A percentile compares a stretch with the other conserved stretches of the same genome.
phyloP scores from a whole-genome alignment of 2,797 vertebrate species.

The Mormyrops attenuatus region DNA sequence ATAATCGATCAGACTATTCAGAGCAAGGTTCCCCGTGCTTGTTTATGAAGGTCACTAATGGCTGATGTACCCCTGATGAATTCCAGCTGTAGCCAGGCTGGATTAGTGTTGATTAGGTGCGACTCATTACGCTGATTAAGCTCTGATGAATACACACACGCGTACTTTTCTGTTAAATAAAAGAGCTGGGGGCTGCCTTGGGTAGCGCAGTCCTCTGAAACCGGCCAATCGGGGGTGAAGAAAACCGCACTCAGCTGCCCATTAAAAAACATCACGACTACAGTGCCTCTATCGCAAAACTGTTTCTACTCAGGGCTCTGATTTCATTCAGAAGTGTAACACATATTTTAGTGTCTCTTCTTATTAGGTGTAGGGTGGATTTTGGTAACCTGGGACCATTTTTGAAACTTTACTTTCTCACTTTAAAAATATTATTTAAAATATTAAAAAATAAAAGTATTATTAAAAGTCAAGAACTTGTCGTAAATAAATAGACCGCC shows the following conservation, averaged over 20 bases:
- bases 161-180: constrained; percentile 3
- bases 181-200: neutral
- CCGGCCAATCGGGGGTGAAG: neutral
- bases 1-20: neutral
- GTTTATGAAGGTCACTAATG: neutral
- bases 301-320: neutral
- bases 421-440: neutral
- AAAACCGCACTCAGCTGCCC: neutral
- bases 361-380: neutral
- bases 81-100: constrained; percentile 47
- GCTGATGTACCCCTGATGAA: constrained; percentile 34
- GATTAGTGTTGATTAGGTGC: constrained; percentile 46
- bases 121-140: constrained; percentile 48
- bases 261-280: neutral
- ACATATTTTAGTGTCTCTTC: neutral
- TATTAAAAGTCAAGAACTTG: neutral
- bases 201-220: neutral
- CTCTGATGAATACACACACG: constrained; percentile 28
- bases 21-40: neutral
- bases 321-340: neutral
- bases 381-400: neutral
- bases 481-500: neutral
- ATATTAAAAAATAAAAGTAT: neutral
- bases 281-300: neutral
- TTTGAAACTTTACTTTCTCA: neutral